Evolutionary conservation across 1,140 invertebrate species (phyloP).

Genomic region (Phthorimaea operculella): DNA sequence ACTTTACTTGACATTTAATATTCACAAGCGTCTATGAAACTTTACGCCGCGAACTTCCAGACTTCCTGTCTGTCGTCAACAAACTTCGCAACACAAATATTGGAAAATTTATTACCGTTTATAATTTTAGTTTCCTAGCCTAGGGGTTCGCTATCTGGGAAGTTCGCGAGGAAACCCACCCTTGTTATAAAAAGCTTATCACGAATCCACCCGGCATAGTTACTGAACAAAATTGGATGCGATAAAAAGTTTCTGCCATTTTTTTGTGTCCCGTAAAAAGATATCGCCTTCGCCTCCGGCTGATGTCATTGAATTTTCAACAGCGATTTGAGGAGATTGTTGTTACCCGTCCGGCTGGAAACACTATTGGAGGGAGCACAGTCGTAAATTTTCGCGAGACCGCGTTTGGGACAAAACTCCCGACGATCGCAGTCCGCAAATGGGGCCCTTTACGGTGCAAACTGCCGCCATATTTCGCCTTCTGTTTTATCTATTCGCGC

Average conservation of each 20-base stretch:
- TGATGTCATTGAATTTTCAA: constrained; percentile 46
- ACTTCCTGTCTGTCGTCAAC: background rate
- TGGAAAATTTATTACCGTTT: background rate
- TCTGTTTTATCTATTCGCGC: background rate
- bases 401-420: background rate
- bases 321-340: constrained; percentile 27
- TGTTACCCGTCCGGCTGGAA: constrained; percentile 6
- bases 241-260: constrained; percentile 25
- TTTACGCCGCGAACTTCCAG: background rate
- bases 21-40: no score
- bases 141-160: background rate
- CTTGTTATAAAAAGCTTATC: constrained; percentile 45
- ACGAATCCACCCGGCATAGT: constrained; percentile 26
- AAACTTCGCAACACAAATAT: background rate
- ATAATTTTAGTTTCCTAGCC: background rate
- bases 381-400: background rate
- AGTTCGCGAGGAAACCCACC: constrained; percentile 14
- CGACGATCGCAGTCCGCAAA: background rate
- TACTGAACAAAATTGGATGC: constrained; percentile 13
- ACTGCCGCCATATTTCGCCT: background rate
- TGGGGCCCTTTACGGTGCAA: background rate
- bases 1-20: no score
- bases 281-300: constrained; percentile 32
- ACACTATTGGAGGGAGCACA: background rate
- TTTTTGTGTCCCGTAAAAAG: constrained; percentile 45